Percentiles rank a stretch among this genome's conserved stretches.
phyloP scores from a whole-genome alignment of 1,140 invertebrate genomes.

The Macrostomum lignano region DNA sequence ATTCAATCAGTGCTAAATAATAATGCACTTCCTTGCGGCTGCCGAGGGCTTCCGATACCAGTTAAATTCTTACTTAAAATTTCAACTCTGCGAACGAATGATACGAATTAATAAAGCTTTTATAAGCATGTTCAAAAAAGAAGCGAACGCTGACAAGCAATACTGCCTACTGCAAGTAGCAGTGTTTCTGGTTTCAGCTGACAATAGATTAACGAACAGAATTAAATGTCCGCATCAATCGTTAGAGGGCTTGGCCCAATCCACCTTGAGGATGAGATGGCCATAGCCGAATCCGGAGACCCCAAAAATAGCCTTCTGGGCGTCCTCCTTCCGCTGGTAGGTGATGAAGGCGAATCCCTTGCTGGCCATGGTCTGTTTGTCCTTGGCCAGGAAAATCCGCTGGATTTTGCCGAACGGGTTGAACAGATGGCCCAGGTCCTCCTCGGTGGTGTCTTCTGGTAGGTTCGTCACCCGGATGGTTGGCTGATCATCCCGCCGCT shows the following conservation, averaged over 20 bases:
- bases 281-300: conserved; percentile 87
- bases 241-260: conserved; percentile 61
- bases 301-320: conserved; percentile 54
- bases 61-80: too few species aligned
- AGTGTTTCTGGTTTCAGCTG: too few species aligned
- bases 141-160: too few species aligned
- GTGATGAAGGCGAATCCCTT: conserved; percentile 72
- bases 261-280: conserved; percentile 82
- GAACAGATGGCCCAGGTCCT: conserved; percentile 76
- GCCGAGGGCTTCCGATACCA: too few species aligned
- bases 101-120: too few species aligned
- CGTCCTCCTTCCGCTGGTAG: conserved; percentile 58
- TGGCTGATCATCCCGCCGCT: conserved; percentile 43
- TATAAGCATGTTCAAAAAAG: too few species aligned
- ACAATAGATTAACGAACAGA: too few species aligned
- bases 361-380: conserved; percentile 31
- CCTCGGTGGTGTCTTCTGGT: conserved; percentile 72
- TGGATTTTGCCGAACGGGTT: conserved; percentile 57
- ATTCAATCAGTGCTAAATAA: too few species aligned
- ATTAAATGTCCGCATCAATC: too few species aligned
- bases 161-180: too few species aligned
- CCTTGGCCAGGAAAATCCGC: conserved; percentile 59
- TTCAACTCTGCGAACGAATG: too few species aligned
- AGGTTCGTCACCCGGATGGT: conserved; percentile 88
- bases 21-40: too few species aligned